phyloP scores from a whole-genome alignment of 2,113 vertebrate species.

The Antigone vipio region DNA sequence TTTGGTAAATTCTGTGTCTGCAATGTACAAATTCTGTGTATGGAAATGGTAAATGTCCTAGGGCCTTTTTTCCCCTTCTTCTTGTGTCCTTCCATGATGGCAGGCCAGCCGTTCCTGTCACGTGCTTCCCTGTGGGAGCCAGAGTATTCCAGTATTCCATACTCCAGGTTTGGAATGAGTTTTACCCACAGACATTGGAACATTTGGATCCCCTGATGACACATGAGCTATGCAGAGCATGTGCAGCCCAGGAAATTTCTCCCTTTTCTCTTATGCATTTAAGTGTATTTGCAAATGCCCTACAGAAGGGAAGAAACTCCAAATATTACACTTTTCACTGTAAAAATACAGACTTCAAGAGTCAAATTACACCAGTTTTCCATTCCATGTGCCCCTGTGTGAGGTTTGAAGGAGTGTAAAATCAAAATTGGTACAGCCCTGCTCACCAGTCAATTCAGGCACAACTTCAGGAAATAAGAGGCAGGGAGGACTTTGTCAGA shows the following conservation, averaged over 20 bases:
- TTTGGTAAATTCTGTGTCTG: not conserved
- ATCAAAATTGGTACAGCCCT: not conserved
- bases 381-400: not conserved
- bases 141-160: not conserved
- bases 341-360: not conserved
- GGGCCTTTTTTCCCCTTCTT: accelerated
- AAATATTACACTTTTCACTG: not conserved
- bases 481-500: not conserved
- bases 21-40: not conserved
- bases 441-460: not conserved
- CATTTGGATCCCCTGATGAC: not conserved
- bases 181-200: not conserved
- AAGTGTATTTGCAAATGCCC: not conserved
- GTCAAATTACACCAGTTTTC: not conserved
- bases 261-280: not conserved
- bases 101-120: not conserved
- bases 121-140: not conserved
- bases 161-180: not conserved
- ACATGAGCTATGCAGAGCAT: not conserved
- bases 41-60: not conserved
- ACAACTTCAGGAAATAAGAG: not conserved
- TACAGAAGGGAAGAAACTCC: not conserved
- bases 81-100: not conserved
- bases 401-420: not conserved
- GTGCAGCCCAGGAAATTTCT: not conserved